These are phyloP conservation scores for Oscheius sp. DNA, from an alignment of 2,888 invertebrate genomes.

Conservation along the genomic window DNA sequence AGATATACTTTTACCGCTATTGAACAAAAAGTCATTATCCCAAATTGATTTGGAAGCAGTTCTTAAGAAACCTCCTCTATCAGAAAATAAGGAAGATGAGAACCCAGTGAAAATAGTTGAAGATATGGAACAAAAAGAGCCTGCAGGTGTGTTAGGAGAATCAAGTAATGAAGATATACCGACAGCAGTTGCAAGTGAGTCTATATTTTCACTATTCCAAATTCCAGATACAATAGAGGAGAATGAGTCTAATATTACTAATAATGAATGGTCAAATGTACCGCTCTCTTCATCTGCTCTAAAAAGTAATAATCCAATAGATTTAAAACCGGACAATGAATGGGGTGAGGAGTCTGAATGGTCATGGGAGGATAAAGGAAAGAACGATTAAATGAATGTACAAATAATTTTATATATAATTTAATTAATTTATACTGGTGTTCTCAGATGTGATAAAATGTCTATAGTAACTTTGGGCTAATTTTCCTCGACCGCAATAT, in stretches of 20 bases:
- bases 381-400: too few species aligned
- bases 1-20: constrained; percentile 41
- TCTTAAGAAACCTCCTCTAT: constrained; percentile 5
- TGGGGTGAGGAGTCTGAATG: background rate
- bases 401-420: background rate
- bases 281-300: too few species aligned
- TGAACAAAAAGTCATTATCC: constrained; percentile 42
- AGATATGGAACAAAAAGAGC: background rate
- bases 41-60: constrained; percentile 47
- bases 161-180: background rate
- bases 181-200: background rate
- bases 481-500: background rate
- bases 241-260: too few species aligned
- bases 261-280: background rate
- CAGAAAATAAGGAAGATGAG: background rate
- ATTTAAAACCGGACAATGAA: too few species aligned
- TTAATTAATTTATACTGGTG: background rate
- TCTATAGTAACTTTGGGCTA: background rate
- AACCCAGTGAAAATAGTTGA: background rate
- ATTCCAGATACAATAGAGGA: background rate
- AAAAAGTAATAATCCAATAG: too few species aligned
- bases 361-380: background rate
- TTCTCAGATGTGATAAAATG: background rate
- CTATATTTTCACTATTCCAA: too few species aligned
- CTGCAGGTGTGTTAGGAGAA: background rate